Conservation (phyloP, 2,113 vertebrate genomes). For the Lanius ludovicianus region DNA sequence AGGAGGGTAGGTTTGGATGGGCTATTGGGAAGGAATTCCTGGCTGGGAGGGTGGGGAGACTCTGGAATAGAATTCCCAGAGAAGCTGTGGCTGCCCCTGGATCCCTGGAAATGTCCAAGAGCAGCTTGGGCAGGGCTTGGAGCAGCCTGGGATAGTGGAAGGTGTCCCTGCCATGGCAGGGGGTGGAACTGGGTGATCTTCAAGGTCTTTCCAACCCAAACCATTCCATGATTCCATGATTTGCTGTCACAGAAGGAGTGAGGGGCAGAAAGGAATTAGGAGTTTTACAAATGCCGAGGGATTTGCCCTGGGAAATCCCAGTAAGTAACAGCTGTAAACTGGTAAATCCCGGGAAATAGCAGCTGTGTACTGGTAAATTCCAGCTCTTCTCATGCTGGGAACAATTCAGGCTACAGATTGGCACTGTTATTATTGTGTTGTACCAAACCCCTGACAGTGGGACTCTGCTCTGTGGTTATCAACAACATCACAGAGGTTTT, state of each 20-base stretch:
- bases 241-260: background rate
- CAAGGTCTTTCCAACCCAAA: background rate
- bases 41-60: background rate
- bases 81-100: background rate
- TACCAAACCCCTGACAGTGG: background rate
- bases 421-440: accelerated
- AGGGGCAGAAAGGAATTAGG: background rate
- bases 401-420: background rate
- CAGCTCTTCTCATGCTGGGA: background rate
- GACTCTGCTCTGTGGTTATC: background rate
- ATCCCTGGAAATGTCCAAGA: background rate
- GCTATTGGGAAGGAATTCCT: background rate
- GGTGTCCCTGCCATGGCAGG: background rate
- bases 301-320: background rate
- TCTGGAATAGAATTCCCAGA: accelerated
- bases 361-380: background rate
- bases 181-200: accelerated
- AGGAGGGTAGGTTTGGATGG: accelerated
- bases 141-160: background rate
- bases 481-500: background rate
- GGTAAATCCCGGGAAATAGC: background rate
- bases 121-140: accelerated
- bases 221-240: accelerated
- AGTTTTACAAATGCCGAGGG: background rate
- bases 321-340: background rate